These are phyloP conservation scores for Merops nubicus DNA, from an alignment of 2,113 vertebrate genomes.

Conservation along the genomic window DNA sequence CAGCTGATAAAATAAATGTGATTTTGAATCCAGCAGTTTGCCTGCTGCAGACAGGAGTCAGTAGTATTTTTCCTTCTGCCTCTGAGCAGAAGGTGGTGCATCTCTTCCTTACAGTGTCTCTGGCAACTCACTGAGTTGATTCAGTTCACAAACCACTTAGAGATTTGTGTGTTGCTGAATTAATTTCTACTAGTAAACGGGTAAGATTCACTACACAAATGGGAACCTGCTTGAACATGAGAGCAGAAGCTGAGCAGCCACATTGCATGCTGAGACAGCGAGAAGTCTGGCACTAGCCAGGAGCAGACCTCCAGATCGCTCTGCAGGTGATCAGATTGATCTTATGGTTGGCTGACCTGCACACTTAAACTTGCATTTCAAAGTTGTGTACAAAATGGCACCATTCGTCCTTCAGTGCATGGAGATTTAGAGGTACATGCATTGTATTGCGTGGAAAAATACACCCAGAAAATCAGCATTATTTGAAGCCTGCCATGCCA, in stretches of 20 bases:
- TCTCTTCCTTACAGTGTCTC: neutral
- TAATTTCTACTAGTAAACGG: neutral
- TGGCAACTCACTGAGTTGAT: neutral
- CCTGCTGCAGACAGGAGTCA: neutral
- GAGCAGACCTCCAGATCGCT: neutral
- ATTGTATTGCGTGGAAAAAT: neutral
- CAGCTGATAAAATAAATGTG: neutral
- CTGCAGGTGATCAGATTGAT: neutral
- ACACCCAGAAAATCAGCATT: neutral
- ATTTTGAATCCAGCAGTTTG: neutral
- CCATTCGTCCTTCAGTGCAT: neutral
- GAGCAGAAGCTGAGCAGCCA: neutral
- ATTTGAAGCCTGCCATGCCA: neutral
- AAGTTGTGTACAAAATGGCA: neutral
- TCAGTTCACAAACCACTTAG: neutral
- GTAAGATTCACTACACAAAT: neutral
- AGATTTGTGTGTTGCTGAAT: neutral
- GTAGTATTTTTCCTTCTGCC: neutral
- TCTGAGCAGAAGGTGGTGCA: neutral
- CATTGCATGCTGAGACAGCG: fast-evolving
- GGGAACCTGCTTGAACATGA: neutral
- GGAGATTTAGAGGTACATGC: neutral
- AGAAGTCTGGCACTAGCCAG: neutral
- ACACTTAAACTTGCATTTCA: neutral
- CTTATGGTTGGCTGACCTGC: neutral